Percentiles rank a stretch among this genome's conserved stretches.
phyloP scores from a whole-genome alignment of 2,888 invertebrate genomes.

The Lamproptera curius region DNA sequence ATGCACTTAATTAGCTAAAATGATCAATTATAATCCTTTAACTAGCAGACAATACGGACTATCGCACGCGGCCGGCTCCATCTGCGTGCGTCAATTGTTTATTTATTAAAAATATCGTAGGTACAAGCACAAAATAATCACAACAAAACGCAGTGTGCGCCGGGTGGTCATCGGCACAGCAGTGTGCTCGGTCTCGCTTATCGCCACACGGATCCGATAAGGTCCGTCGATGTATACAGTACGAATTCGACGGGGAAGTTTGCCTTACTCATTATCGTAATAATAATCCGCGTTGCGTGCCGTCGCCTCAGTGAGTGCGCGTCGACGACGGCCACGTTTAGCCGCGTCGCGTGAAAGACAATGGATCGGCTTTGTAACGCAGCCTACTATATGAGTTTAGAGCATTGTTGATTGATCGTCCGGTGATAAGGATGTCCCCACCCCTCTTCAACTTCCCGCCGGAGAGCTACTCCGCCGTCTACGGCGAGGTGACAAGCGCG shows the following conservation, averaged over 20 bases:
- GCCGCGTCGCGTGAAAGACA: constrained; percentile 50
- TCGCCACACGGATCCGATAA: constrained; percentile 55
- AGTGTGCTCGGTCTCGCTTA: constrained; percentile 42
- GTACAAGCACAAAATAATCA: constrained; percentile 49
- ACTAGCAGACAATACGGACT: constrained; percentile 23
- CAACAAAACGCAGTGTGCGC: constrained; percentile 43
- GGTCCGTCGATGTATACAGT: constrained; percentile 42
- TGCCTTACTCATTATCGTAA: constrained; percentile 60
- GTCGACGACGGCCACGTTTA: constrained; percentile 33
- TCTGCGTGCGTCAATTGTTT: constrained; percentile 51
- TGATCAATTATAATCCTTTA: constrained; percentile 12
- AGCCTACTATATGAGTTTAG: constrained; percentile 34
- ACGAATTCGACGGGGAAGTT: constrained; percentile 53
- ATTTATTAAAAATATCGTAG: constrained; percentile 55
- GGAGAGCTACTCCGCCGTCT: constrained; percentile 65
- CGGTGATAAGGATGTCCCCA: constrained; percentile 49
- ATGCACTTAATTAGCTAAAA: too few relatives aligned
- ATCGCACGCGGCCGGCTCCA: constrained; percentile 32
- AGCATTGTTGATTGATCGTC: constrained; percentile 4
- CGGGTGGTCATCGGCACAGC: constrained; percentile 39
- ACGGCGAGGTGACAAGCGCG: constrained; percentile 48
- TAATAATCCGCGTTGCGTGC: constrained; percentile 52
- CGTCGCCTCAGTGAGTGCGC: constrained; percentile 42
- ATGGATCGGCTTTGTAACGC: constrained; percentile 41
- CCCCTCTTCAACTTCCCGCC: constrained; percentile 63